Evolutionary conservation across 2,888 invertebrate species (phyloP), one percentile per base, ranked within the genome.

Genomic region (Panzeria rudis): DNA sequence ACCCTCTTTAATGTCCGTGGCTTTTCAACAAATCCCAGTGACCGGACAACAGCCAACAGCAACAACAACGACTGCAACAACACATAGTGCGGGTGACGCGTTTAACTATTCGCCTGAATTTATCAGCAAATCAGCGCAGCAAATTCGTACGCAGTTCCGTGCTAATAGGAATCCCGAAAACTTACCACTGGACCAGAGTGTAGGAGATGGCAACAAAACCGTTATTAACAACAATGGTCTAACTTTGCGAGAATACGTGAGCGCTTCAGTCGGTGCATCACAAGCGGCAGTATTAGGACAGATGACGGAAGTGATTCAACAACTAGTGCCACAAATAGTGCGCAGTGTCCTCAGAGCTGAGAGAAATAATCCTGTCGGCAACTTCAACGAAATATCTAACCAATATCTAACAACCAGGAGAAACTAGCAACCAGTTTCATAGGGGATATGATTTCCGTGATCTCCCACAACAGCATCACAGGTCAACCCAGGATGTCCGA

Each of bases 211-310:
- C 13, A 35, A 35, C 15, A 38, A 23, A 0, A 38, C 52, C 15
- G 38, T 35, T 1, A 20, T 52, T 5, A 69, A 69, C 35, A 38
- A 13, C 1, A 15, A 38, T 23, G 69, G 52, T 0, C 15, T 66
- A 50, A 5, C 11, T 9, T 32, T 66, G 11, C 32, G 47, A 17
- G 69, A 54, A 5, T 69, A 69, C 15, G 54, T 69, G 0, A 54
- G n/a, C 15, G 69, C 52, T 3, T 69, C 69, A 8, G 69, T 69
- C 8, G 69, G 69, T 9, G 52, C 52, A 15, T 52, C 69, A 7
- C 54, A 54, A 17, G 69, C 54, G 0, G 23, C 20, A 3, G 20
- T 69, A 3, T 23, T 69, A 38, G 15, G 23, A 8, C 38, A 69
- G 8, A 9, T 54, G 0, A 8, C 52, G 3, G 52, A 54, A 23